phyloP scores from a whole-genome alignment of 2,113 vertebrate genomes.

The Dunckerocampus dactyliophorus region DNA sequence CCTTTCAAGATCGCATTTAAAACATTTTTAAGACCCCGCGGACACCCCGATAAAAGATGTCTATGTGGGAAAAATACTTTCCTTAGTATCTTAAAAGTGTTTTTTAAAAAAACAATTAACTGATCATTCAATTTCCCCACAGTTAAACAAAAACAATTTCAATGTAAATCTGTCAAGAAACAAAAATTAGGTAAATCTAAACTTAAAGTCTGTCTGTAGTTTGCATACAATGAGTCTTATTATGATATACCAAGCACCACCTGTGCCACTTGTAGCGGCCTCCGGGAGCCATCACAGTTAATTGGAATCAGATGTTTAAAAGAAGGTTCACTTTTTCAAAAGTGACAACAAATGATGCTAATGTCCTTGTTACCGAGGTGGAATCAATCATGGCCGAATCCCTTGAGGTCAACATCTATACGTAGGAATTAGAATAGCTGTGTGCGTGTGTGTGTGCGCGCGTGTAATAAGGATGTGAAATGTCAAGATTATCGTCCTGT shows the following conservation, averaged over 20 bases:
- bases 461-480: slow-evolving; percentile 31
- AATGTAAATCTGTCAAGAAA: too few species aligned
- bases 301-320: slow-evolving; percentile 61
- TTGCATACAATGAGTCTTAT: slow-evolving; percentile 30
- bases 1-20: too few species aligned
- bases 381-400: slow-evolving; percentile 63
- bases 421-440: slow-evolving; percentile 51
- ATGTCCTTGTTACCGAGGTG: slow-evolving; percentile 65
- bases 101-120: too few species aligned
- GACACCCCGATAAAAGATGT: too few species aligned
- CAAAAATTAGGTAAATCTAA: too few species aligned
- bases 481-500: slow-evolving; percentile 30
- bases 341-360: slow-evolving; percentile 70
- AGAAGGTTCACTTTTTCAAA: slow-evolving; percentile 58
- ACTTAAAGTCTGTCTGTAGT: too few species aligned
- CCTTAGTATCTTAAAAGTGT: too few species aligned
- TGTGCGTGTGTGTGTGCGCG: slow-evolving; percentile 15
- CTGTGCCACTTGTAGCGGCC: slow-evolving; percentile 50
- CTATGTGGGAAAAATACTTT: too few species aligned
- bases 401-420: slow-evolving; percentile 55
- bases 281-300: slow-evolving; percentile 57
- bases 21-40: too few species aligned
- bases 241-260: slow-evolving; percentile 6
- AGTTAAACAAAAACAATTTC: too few species aligned
- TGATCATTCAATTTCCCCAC: too few species aligned